Evolutionary conservation across 2,113 vertebrate genomes (phyloP).

Genomic region (Clarias macrocephalus): DNA sequence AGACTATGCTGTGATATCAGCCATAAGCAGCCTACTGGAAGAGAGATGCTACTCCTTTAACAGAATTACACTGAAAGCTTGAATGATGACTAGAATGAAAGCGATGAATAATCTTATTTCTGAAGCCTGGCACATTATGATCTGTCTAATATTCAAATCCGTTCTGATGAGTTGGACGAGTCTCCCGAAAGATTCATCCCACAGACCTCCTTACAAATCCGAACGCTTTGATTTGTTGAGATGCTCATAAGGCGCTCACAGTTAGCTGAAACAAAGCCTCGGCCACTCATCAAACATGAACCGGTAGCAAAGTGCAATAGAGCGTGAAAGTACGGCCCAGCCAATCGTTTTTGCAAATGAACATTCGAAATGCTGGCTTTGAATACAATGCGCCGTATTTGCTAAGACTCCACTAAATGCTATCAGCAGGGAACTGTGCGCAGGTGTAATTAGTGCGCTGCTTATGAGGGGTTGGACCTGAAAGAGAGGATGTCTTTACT

Average conservation of each 20-base stretch:
- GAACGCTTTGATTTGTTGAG: not conserved
- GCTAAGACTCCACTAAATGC: constrained; percentile 1
- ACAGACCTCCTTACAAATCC: constrained; percentile 6
- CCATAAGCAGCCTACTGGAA: constrained; percentile 38
- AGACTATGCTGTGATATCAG: constrained; percentile 44
- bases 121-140: constrained; percentile 43
- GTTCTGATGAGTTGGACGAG: constrained; percentile 33
- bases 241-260: constrained; percentile 17
- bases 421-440: not conserved
- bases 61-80: constrained; percentile 50
- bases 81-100: constrained; percentile 48
- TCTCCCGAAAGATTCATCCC: constrained; percentile 60
- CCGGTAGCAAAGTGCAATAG: not conserved
- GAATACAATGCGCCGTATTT: not conserved
- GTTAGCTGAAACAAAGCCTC: constrained; percentile 3
- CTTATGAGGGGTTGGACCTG: constrained; percentile 12
- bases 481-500: constrained; percentile 4
- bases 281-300: not conserved
- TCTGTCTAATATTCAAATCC: constrained; percentile 61
- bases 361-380: constrained; percentile 10
- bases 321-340: not conserved
- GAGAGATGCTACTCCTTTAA: constrained; percentile 49
- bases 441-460: constrained; percentile 1
- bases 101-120: constrained; percentile 48
- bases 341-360: constrained; percentile 26